Percentiles rank a stretch among this genome's conserved stretches.
phyloP scores from a whole-genome alignment of 2,113 vertebrate species.

The Hippocampus mohnikei region DNA sequence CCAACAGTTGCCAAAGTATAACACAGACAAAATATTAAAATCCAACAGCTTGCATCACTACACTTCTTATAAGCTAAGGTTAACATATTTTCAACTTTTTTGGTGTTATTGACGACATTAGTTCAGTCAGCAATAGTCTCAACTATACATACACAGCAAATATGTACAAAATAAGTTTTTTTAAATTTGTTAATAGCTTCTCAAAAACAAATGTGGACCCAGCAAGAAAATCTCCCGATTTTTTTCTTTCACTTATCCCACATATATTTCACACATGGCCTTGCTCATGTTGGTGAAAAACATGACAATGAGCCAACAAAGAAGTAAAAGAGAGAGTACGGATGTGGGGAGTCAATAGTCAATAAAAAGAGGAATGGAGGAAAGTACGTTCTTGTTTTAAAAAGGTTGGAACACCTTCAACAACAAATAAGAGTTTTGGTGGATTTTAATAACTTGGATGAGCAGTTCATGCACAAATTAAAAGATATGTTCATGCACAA shows the following conservation, averaged over 20 bases:
- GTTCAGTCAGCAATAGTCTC: conserved; percentile 28
- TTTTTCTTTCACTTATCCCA: neutral
- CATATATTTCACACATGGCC: neutral
- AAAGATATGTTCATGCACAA: neutral
- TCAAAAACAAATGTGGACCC: conserved; percentile 24
- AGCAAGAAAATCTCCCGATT: conserved; percentile 16
- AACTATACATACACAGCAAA: conserved; percentile 63
- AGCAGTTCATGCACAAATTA: neutral
- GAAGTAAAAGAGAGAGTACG: neutral
- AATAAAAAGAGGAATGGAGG: neutral
- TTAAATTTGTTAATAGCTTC: conserved; percentile 43
- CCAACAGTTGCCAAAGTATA: conserved; percentile 29
- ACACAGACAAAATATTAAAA: conserved; percentile 44
- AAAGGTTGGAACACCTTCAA: neutral
- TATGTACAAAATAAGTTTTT: conserved; percentile 60
- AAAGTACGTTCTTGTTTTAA: neutral
- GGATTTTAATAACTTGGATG: neutral
- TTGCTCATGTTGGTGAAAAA: neutral
- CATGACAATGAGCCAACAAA: neutral
- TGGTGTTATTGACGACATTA: conserved; percentile 18
- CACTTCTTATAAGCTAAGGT: conserved; percentile 50
- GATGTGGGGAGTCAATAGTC: neutral
- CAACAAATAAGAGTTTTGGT: neutral
- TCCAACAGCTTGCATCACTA: conserved; percentile 46
- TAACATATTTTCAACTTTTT: conserved; percentile 33